phyloP scores from a whole-genome alignment of 2,113 vertebrate genomes.

The Pseudorectes ferrugineus region DNA sequence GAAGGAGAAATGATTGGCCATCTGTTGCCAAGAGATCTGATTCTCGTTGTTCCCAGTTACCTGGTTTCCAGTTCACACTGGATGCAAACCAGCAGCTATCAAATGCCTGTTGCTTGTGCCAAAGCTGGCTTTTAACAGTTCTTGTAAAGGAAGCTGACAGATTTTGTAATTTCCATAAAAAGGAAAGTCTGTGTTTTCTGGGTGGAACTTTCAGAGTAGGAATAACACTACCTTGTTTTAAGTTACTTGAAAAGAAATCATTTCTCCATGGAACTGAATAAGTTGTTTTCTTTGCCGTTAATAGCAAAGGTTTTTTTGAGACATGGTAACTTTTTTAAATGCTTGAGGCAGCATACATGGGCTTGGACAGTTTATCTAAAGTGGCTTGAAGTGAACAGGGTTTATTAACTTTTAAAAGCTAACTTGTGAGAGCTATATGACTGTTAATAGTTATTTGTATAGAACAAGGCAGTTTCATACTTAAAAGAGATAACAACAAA shows the following conservation, averaged over 20 bases:
- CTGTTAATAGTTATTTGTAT: background rate
- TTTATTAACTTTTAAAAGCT: background rate
- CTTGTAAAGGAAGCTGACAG: conserved; percentile 8
- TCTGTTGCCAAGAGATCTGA: background rate
- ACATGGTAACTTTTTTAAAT: background rate
- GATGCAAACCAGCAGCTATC: conserved; percentile 6
- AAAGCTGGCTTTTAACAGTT: background rate
- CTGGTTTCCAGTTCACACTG: conserved; percentile 32
- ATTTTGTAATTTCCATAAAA: conserved; percentile 47
- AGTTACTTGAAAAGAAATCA: background rate
- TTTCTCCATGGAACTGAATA: conserved; percentile 1
- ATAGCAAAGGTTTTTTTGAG: background rate
- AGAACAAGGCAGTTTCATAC: background rate
- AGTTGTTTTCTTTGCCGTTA: conserved; percentile 40
- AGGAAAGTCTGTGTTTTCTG: conserved; percentile 46
- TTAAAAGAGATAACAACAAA: background rate
- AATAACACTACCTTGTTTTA: background rate
- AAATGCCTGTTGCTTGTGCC: conserved; percentile 13
- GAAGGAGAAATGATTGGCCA: background rate
- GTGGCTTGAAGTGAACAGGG: background rate
- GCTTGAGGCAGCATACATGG: background rate
- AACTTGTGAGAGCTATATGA: background rate
- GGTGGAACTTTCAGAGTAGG: background rate
- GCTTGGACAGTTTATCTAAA: background rate
- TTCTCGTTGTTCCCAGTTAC: background rate